Evolutionary conservation across 2,797 vertebrate species (phyloP).

Genomic region (Todus mexicanus): DNA sequence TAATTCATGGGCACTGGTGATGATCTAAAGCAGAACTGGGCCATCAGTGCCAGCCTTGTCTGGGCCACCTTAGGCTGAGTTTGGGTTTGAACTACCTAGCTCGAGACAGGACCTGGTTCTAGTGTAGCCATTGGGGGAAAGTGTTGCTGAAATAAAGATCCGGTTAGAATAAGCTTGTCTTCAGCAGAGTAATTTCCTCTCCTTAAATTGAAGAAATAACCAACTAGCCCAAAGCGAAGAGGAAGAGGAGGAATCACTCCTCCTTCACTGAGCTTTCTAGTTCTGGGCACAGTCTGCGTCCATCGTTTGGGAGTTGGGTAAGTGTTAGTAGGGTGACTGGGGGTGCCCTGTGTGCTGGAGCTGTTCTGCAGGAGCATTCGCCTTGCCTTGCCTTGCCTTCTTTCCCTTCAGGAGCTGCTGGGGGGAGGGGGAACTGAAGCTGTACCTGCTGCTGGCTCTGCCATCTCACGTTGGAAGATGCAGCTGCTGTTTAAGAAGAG

Average conservation of each 20-base stretch:
- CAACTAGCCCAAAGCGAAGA: neutral
- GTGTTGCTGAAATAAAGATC: neutral
- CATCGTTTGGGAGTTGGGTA: neutral
- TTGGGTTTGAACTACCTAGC: neutral
- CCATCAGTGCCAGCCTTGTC: neutral
- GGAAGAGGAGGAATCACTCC: neutral
- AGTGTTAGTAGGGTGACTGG: neutral
- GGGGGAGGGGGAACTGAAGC: neutral
- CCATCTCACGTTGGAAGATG: neutral
- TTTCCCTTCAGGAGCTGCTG: neutral
- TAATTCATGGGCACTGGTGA: neutral
- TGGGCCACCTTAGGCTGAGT: neutral
- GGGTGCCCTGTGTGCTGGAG: neutral
- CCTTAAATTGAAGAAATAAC: neutral
- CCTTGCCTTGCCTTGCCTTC: neutral
- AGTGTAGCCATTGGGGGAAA: neutral
- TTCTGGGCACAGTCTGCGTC: neutral
- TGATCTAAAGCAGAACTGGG: neutral
- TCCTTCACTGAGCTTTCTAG: neutral
- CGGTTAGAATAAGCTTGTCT: neutral
- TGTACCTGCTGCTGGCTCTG: neutral
- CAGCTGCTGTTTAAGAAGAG: neutral
- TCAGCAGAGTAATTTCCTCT: neutral
- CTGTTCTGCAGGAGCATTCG: neutral
- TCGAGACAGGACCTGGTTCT: neutral